These are phyloP conservation scores for Peromyscus leucopus DNA, from an alignment of 2,113 vertebrate genomes.

Conservation along the genomic window DNA sequence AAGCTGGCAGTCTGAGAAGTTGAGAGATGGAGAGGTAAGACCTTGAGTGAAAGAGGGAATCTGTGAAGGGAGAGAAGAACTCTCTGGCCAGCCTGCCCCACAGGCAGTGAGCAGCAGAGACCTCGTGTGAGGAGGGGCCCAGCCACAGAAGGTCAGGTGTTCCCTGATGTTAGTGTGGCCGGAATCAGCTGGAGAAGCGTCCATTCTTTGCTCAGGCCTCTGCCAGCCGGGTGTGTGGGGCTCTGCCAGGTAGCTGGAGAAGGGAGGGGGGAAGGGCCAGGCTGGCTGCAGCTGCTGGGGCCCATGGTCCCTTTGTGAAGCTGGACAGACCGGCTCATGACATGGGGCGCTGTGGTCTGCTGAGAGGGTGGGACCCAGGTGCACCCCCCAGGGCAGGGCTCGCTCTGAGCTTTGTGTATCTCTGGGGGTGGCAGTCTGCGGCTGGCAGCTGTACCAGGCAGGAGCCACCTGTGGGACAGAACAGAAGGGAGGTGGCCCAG, in stretches of 20 bases:
- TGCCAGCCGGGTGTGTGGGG: neutral
- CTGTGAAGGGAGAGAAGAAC: neutral
- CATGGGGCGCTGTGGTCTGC: rapidly evolving
- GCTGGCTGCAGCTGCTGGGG: rapidly evolving
- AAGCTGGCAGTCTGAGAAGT: neutral
- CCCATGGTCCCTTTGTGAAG: neutral
- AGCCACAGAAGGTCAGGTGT: neutral
- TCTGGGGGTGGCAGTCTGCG: neutral
- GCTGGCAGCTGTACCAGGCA: neutral
- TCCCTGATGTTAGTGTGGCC: too few relatives aligned
- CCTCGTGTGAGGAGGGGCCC: neutral
- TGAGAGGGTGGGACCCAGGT: neutral
- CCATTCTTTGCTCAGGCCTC: neutral
- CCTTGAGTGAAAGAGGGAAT: neutral
- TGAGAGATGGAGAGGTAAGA: neutral
- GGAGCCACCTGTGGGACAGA: neutral
- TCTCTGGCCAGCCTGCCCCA: neutral
- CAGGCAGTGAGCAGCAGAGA: neutral
- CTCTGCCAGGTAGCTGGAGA: neutral
- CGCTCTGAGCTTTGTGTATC: rapidly evolving
- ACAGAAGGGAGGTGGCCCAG: neutral
- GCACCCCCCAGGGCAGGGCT: too few relatives aligned
- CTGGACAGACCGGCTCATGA: neutral
- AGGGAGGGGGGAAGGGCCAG: neutral
- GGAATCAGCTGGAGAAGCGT: rapidly evolving